These are phyloP conservation scores for Numida meleagris DNA, from an alignment of 2,113 vertebrate species.

Conservation along the genomic window DNA sequence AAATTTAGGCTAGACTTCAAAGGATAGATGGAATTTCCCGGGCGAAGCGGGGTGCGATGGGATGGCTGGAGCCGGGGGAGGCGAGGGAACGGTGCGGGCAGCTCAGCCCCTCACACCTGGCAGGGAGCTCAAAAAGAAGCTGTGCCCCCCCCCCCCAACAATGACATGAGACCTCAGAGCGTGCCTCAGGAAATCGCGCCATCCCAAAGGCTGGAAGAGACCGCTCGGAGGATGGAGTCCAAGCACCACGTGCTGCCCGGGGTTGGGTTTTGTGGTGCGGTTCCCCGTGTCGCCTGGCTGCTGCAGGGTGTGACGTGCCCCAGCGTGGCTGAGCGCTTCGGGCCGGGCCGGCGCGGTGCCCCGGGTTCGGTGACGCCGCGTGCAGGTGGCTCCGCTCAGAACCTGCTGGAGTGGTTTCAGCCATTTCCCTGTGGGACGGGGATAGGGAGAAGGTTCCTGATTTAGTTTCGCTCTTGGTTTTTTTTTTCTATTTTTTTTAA, in stretches of 20 bases:
- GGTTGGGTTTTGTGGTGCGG: not conserved
- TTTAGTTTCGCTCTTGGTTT: not conserved
- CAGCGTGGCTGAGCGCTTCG: rapidly evolving
- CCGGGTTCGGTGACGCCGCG: not conserved
- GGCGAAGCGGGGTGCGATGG: not conserved
- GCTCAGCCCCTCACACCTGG: not conserved
- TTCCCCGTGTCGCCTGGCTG: not conserved
- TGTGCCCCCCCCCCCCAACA: not conserved
- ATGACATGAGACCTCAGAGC: not conserved
- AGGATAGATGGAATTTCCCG: constrained; percentile 1
- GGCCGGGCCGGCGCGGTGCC: rapidly evolving
- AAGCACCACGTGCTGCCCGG: not conserved
- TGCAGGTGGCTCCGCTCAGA: not conserved
- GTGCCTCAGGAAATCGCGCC: not conserved
- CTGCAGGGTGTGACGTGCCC: not conserved
- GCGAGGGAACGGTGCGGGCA: rapidly evolving
- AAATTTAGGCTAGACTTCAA: constrained; percentile 50
- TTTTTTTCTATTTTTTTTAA: not conserved
- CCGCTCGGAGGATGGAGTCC: too few relatives aligned
- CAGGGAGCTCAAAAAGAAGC: not conserved
- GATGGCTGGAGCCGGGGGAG: not conserved
- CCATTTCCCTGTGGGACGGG: not conserved
- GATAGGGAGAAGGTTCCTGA: not conserved
- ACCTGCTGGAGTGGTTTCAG: not conserved
- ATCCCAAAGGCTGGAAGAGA: too few relatives aligned